Percentiles rank a stretch among this genome's conserved stretches.
Evolutionary conservation across 2,888 invertebrate species (phyloP).

Genomic region (Polyommatus icarus): DNA sequence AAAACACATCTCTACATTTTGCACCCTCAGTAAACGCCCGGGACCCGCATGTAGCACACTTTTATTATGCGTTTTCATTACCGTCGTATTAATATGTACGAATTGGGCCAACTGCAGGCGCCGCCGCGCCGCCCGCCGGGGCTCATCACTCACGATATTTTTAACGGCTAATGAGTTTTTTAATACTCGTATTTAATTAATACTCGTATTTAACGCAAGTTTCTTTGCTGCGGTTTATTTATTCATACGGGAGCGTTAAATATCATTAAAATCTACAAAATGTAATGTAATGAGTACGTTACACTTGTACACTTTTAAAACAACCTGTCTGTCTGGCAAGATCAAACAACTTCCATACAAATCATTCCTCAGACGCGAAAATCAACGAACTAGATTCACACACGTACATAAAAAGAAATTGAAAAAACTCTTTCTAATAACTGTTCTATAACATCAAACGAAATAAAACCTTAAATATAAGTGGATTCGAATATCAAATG

Average conservation of each 20-base stretch:
- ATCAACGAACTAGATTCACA: too few species aligned
- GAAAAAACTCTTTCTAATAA: neutral
- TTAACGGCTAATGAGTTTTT: constrained; percentile 13
- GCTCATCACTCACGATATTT: constrained; percentile 21
- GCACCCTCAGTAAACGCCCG: neutral
- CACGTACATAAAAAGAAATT: too few species aligned
- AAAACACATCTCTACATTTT: neutral
- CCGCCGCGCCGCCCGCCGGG: neutral
- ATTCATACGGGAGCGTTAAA: neutral
- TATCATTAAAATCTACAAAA: neutral
- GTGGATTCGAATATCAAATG: constrained; percentile 2
- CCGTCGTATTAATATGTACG: constrained; percentile 26
- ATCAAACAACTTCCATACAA: too few species aligned
- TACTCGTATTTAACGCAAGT: neutral
- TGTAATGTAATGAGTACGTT: too few species aligned
- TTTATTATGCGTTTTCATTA: constrained; percentile 26
- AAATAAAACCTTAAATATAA: neutral
- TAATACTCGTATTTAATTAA: neutral
- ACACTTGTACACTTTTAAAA: too few species aligned
- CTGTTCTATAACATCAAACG: neutral
- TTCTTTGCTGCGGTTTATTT: neutral
- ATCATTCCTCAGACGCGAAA: too few species aligned
- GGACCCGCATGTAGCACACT: constrained; percentile 14
- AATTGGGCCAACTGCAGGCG: constrained; percentile 27
- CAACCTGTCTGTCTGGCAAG: too few species aligned